Conservation (phyloP, 2,888 invertebrate species). For the Holacanthella duospinosa region DNA sequence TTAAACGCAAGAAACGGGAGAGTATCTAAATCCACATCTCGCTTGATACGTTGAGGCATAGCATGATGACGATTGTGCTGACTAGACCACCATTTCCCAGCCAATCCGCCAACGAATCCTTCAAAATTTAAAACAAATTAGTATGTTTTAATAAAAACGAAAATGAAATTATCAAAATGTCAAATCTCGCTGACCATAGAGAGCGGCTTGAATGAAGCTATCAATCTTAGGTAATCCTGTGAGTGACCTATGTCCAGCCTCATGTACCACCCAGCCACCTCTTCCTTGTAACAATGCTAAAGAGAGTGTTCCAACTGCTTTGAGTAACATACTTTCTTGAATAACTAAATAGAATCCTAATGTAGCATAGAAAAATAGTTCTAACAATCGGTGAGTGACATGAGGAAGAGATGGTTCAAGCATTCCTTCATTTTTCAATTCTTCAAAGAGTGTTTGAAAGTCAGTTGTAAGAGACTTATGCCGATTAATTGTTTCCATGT, state of each 20-base stretch:
- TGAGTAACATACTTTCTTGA: not conserved
- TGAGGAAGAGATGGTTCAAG: conserved; percentile 6
- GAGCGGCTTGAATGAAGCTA: conserved; percentile 2
- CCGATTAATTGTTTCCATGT: not conserved
- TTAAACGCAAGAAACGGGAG: conserved; percentile 6
- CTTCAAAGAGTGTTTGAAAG: conserved; percentile 11
- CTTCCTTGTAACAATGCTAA: conserved; percentile 1
- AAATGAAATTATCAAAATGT: not conserved
- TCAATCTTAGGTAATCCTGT: conserved; percentile 8
- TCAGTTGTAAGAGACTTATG: conserved; percentile 7
- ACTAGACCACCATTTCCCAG: conserved; percentile 3
- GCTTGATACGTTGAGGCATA: conserved; percentile 10
- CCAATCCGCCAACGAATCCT: not conserved
- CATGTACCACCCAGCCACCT: conserved; percentile 5
- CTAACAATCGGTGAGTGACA: not conserved
- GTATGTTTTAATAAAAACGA: not conserved
- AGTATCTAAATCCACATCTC: conserved; percentile 8
- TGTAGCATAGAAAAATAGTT: not conserved
- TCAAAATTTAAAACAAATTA: too few relatives aligned
- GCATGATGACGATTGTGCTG: conserved; percentile 7
- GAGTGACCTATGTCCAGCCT: conserved; percentile 11
- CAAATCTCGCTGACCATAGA: not conserved
- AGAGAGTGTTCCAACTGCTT: not conserved
- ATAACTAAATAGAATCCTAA: not conserved
- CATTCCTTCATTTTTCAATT: conserved; percentile 6